Conservation (phyloP, 2,888 invertebrate species). For the Lasius fuliginosus region DNA sequence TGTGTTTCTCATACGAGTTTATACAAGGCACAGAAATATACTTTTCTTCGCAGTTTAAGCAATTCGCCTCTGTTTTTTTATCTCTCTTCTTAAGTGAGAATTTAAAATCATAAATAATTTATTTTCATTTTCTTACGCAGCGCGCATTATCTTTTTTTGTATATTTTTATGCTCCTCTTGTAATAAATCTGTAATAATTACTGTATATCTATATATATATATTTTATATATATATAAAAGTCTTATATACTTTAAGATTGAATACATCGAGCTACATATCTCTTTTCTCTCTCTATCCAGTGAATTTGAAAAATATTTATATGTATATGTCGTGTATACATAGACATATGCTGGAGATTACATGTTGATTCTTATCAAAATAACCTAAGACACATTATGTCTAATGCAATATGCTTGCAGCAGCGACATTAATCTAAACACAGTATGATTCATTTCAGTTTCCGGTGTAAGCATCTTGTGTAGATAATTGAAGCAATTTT, state of each 20-base stretch:
- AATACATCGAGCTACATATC: not conserved
- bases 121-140: not conserved
- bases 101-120: not conserved
- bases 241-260: not conserved
- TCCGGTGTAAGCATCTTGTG: not conserved
- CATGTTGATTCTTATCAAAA: not conserved
- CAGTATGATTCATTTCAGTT: slow-evolving; percentile 6
- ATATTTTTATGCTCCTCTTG: not conserved
- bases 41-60: too few relatives aligned
- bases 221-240: not conserved
- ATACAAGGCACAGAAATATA: not conserved
- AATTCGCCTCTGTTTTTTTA: too few relatives aligned
- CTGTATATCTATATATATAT: not conserved
- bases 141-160: not conserved
- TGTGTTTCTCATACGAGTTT: not conserved
- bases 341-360: not conserved
- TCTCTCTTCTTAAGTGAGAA: not conserved
- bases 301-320: not conserved
- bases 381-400: not conserved
- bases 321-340: not conserved
- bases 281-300: not conserved
- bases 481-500: not conserved
- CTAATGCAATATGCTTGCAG: not conserved
- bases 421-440: slow-evolving; percentile 11
- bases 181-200: not conserved